Base-by-base conservation (phyloP, 1,140 invertebrate genomes). In the Neocloeon triangulifer region DNA sequence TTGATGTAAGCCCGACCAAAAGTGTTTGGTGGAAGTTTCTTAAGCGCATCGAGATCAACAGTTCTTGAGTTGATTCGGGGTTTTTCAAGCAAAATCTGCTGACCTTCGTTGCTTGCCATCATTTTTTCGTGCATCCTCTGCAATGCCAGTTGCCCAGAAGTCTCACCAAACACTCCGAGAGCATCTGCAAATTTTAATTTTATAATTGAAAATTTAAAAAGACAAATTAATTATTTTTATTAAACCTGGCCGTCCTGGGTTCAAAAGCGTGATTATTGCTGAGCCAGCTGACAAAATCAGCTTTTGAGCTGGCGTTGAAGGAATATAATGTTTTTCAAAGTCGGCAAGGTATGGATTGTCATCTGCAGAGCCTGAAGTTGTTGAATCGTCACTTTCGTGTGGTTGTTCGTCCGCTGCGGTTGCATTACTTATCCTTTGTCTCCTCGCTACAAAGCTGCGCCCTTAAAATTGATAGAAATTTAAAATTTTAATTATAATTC, bases 161-260 rank as follows among this genome's bases (percentile, higher is more conserved):
- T 77, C 59, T 95, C 89, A 4, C 85, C 86, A 33, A 94, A 59
- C 40, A 81, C 78, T 21, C 85, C 82, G 42, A 96, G 82, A 82
- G 92, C 86, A 51, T 96, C 88, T 65, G 41, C 55, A 48, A 48
- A 42, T 37, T 29, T 15, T 26, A 33, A 28, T 17, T 5, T 14
- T 26, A 4, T n/a, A 27, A 13, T 21, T 26, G 15, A 29, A 37
- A 3, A 13, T 30, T 16, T 26, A 19, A 30, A 23, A 25, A 33
- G 13, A 25, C n/a, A n/a, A n/a, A n/a, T n/a, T n/a, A n/a, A 10
- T 35, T 10, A 16, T 17, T 19, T 14, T 8, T 9, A 5, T 12
- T 17, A 27, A 41, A 55, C 52, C 53, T 41, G 45, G 48, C 39
- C 60, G 50, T 8, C 36, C 36, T 23, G 84, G 84, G 58, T 84